phyloP scores from a whole-genome alignment of 2,797 vertebrate genomes.

The Myiotriccus ornatus region DNA sequence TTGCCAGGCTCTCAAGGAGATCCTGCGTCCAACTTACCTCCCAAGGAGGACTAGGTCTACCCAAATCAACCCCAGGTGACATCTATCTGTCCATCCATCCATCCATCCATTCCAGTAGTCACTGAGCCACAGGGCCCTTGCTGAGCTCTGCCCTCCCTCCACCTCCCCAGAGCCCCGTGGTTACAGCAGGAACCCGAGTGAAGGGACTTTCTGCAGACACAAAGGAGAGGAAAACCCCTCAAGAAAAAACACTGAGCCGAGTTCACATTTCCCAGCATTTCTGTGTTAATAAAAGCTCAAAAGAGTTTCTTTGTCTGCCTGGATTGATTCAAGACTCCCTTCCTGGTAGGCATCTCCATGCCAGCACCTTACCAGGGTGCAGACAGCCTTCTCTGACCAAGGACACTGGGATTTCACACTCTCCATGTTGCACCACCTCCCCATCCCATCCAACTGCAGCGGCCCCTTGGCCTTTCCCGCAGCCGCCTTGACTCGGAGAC shows the following conservation, averaged over 20 bases:
- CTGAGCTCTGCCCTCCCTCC: background rate
- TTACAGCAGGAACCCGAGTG: background rate
- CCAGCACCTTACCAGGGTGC: background rate
- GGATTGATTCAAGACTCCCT: background rate
- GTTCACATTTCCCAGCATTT: background rate
- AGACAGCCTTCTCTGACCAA: background rate
- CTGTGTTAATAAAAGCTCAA: background rate
- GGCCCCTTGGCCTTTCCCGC: background rate
- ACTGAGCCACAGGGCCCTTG: background rate
- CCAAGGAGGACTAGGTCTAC: background rate
- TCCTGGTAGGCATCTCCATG: background rate
- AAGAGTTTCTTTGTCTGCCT: background rate
- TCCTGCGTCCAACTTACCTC: background rate
- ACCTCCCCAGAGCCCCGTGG: background rate
- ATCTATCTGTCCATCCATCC: background rate
- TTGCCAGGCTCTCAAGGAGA: background rate
- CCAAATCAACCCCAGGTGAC: background rate
- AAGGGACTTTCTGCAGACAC: background rate
- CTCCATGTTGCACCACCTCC: background rate
- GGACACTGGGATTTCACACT: background rate
- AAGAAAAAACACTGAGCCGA: background rate
- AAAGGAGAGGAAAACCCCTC: background rate
- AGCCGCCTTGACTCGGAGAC: background rate
- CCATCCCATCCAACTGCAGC: rapidly evolving
- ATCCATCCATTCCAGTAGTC: background rate